Percentiles rank a stretch among this genome's conserved stretches.
phyloP scores from a whole-genome alignment of 2,888 invertebrate species.

The Selenia dentaria region DNA sequence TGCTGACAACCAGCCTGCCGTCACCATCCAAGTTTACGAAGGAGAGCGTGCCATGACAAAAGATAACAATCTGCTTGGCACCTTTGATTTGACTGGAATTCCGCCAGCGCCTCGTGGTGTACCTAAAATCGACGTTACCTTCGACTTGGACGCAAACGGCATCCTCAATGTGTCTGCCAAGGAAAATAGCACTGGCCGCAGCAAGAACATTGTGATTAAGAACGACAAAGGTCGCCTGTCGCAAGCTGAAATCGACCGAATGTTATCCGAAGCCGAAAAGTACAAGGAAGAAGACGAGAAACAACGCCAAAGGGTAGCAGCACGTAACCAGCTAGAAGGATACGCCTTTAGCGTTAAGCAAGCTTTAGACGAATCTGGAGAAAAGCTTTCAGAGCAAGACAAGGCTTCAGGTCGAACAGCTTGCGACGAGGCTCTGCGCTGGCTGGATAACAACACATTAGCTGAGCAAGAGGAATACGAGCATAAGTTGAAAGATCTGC shows the following conservation, averaged over 20 bases:
- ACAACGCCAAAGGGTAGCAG: not conserved
- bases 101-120: slow-evolving; percentile 2
- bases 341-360: not conserved
- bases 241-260: slow-evolving; percentile 4
- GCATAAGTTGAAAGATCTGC: not conserved
- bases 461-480: slow-evolving; percentile 1
- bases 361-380: not conserved
- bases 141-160: slow-evolving; percentile 3
- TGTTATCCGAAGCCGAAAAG: slow-evolving; percentile 1
- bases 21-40: slow-evolving; percentile 4
- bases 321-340: not conserved
- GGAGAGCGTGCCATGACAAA: slow-evolving; percentile 4
- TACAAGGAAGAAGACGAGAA: slow-evolving; percentile 2
- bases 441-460: not conserved
- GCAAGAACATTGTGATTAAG: slow-evolving; percentile 3
- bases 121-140: not conserved
- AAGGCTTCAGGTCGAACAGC: not conserved
- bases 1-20: slow-evolving; percentile 2
- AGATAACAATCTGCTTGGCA: slow-evolving; percentile 1
- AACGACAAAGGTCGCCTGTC: slow-evolving; percentile 12
- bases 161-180: slow-evolving; percentile 1
- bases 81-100: slow-evolving; percentile 4
- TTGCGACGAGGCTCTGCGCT: not conserved
- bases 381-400: not conserved
- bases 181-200: slow-evolving; percentile 2